These are phyloP conservation scores for Rotaria socialis DNA, from an alignment of 2,888 invertebrate genomes.

Conservation along the genomic window DNA sequence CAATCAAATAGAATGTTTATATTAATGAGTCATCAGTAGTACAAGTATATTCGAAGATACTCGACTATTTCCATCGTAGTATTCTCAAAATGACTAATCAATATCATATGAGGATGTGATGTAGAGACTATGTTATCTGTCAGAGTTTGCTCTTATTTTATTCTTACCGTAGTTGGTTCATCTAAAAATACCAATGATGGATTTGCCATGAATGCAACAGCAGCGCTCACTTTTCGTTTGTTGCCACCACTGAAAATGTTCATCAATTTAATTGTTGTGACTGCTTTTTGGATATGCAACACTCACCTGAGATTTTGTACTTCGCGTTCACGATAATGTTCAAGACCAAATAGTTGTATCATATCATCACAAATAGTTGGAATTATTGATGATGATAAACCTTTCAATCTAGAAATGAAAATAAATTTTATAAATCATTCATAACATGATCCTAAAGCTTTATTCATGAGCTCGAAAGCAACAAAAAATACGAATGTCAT, in stretches of 20 bases:
- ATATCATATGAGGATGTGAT: no score
- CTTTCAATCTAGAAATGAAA: constrained; percentile 51
- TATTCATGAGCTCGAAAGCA: no score
- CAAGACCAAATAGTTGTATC: constrained; percentile 52
- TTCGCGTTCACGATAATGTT: constrained; percentile 51
- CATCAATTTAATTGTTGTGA: background rate
- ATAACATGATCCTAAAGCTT: no score
- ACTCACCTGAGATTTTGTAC: constrained; percentile 37
- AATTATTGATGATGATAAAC: constrained; percentile 51
- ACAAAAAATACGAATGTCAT: no score
- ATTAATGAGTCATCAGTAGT: no score
- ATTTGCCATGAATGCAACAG: constrained; percentile 59
- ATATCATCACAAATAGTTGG: constrained; percentile 52
- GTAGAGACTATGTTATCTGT: no score
- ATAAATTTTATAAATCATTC: no score
- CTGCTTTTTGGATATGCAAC: background rate
- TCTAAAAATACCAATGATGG: constrained; percentile 59
- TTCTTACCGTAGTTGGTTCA: constrained; percentile 57
- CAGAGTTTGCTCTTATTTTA: background rate
- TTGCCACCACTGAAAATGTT: constrained; percentile 57
- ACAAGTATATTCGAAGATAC: no score
- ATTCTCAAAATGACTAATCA: no score
- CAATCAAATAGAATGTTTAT: background rate
- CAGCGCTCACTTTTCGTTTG: constrained; percentile 60
- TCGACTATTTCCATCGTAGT: no score